Percentiles rank a stretch among this genome's conserved stretches.
Conservation (phyloP, 2,797 vertebrate genomes). For the Lithobates sylvaticus region DNA sequence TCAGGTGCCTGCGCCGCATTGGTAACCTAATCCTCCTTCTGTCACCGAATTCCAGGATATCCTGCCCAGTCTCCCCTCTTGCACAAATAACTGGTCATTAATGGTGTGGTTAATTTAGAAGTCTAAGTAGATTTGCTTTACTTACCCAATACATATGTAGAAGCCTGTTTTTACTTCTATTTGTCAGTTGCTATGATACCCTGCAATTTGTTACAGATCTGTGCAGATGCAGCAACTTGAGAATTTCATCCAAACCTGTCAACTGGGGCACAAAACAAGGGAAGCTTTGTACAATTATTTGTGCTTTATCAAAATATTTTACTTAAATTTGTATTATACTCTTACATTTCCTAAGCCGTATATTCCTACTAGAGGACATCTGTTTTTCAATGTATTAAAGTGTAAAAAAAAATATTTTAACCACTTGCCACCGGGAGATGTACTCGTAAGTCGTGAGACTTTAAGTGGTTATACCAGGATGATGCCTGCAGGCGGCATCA, state of each 20-base stretch:
- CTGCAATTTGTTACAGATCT: background rate
- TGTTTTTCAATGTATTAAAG: no score
- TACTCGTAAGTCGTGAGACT: no score
- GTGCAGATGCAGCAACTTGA: background rate
- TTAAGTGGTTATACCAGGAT: no score
- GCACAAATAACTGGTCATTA: slow-evolving; percentile 1
- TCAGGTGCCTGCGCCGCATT: background rate
- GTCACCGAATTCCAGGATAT: background rate
- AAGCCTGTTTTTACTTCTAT: background rate
- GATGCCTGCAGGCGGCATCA: no score
- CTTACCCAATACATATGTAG: background rate
- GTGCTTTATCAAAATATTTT: no score
- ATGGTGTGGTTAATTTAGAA: background rate
- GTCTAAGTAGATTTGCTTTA: slow-evolving; percentile 3
- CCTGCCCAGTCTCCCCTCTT: background rate
- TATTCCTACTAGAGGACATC: no score
- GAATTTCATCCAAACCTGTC: background rate
- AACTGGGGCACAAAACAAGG: background rate
- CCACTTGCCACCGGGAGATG: no score
- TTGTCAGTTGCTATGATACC: slow-evolving; percentile 8
- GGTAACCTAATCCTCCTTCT: background rate
- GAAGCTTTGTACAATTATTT: no score
- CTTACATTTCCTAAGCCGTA: no score
- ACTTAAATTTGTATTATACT: no score
- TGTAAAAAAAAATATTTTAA: no score